A percentile compares a stretch with the other conserved stretches of the same genome.
These are phyloP conservation scores for Peromyscus californicus DNA, from an alignment of 2,113 vertebrate genomes.

Conservation along the genomic window DNA sequence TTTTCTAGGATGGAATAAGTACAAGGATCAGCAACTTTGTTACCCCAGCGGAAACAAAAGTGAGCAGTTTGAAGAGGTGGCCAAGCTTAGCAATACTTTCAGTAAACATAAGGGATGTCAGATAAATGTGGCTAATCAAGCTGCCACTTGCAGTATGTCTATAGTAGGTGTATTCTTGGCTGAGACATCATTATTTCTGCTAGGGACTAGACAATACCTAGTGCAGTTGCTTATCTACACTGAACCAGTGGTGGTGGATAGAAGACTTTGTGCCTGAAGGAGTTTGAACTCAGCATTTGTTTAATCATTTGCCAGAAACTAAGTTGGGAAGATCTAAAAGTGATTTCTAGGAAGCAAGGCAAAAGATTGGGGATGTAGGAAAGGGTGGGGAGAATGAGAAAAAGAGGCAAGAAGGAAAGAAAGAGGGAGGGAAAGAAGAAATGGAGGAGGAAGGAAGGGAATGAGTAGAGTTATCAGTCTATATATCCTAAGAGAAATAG, in stretches of 20 bases:
- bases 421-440: neutral
- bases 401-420: neutral
- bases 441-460: neutral
- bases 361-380: neutral
- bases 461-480: neutral
- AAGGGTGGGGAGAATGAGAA: neutral
- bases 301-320: neutral
- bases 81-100: neutral
- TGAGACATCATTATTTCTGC: neutral
- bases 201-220: neutral
- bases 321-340: neutral
- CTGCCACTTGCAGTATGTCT: neutral
- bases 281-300: neutral
- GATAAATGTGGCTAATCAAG: neutral
- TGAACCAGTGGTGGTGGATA: neutral
- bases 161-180: neutral
- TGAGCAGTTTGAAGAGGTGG: neutral
- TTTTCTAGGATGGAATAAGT: neutral
- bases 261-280: neutral
- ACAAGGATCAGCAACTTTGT: neutral
- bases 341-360: neutral
- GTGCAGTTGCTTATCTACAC: neutral
- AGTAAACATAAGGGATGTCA: neutral
- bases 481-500: neutral
- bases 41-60: neutral